A percentile compares a stretch with the other conserved stretches of the same genome.
phyloP scores from a whole-genome alignment of 2,797 vertebrate species.

The Iguana delicatissima region DNA sequence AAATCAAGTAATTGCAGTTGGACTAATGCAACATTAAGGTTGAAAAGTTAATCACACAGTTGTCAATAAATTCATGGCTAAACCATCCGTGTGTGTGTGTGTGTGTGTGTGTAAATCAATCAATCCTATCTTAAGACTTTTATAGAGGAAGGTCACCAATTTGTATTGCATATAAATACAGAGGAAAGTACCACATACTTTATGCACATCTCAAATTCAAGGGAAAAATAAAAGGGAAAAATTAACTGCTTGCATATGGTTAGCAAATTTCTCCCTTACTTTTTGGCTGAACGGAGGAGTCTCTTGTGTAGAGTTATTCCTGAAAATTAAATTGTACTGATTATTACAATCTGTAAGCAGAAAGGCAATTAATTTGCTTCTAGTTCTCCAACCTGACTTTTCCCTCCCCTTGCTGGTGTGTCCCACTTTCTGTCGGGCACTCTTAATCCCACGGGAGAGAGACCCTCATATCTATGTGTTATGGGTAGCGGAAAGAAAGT shows the following conservation, averaged over 20 bases:
- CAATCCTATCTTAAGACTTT: slow-evolving; percentile 41
- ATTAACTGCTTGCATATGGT: not conserved
- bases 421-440: not conserved
- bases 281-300: slow-evolving; percentile 44
- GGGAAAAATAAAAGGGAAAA: slow-evolving; percentile 6
- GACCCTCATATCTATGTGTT: not conserved
- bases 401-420: slow-evolving; percentile 8
- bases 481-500: not conserved
- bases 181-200: rapidly evolving
- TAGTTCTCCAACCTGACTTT: slow-evolving; percentile 27
- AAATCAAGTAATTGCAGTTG: slow-evolving; percentile 37
- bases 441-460: slow-evolving; percentile 12
- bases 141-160: not conserved
- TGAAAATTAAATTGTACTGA: slow-evolving; percentile 58
- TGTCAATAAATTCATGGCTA: slow-evolving; percentile 52
- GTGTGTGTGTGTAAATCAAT: not conserved
- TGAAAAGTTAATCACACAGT: slow-evolving; percentile 36
- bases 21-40: slow-evolving; percentile 38
- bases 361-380: slow-evolving; percentile 50
- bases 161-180: not conserved
- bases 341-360: slow-evolving; percentile 61
- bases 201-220: not conserved
- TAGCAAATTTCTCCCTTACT: slow-evolving; percentile 17
- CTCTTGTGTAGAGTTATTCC: slow-evolving; percentile 52
- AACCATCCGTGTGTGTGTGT: not conserved